Percentiles rank a stretch among this genome's conserved stretches.
Conservation (phyloP, 2,888 invertebrate species). For the Patella depressa region DNA sequence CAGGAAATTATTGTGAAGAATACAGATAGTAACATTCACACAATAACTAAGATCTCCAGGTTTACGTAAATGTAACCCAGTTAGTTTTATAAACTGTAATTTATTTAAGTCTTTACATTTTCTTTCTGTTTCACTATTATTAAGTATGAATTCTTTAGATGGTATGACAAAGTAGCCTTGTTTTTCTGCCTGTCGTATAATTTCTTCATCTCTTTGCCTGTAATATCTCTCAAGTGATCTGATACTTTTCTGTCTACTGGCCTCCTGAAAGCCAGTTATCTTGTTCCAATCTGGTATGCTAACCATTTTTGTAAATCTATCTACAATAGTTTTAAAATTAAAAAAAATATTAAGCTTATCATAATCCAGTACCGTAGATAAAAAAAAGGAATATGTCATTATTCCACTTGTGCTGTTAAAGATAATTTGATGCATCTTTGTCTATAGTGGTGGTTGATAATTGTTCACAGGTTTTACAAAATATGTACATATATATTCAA, state of each 20-base stretch:
- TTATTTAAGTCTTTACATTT: constrained; percentile 49
- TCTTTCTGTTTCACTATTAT: constrained; percentile 45
- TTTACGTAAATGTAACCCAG: constrained; percentile 57
- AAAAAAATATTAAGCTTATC: no score
- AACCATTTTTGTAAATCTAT: constrained; percentile 52
- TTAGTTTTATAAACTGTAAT: constrained; percentile 52
- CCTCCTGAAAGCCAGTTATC: constrained; percentile 55
- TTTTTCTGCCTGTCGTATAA: constrained; percentile 61
- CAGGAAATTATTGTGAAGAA: constrained; percentile 66
- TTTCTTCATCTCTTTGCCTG: constrained; percentile 60
- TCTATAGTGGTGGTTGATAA: no score
- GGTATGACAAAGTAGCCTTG: constrained; percentile 61
- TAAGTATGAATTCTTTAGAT: constrained; percentile 50
- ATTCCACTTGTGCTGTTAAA: no score
- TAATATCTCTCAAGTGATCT: constrained; percentile 54
- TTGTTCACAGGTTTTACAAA: no score
- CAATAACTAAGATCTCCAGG: constrained; percentile 65
- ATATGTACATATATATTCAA: no score
- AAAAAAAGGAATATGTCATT: no score
- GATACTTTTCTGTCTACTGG: constrained; percentile 34
- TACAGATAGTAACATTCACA: constrained; percentile 60
- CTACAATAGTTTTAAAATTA: no score
- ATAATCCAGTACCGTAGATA: no score
- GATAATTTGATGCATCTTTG: no score
- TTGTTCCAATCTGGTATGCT: constrained; percentile 68